Evolutionary conservation across 2,113 vertebrate species (phyloP).

Genomic region (Philantomba maxwellii): DNA sequence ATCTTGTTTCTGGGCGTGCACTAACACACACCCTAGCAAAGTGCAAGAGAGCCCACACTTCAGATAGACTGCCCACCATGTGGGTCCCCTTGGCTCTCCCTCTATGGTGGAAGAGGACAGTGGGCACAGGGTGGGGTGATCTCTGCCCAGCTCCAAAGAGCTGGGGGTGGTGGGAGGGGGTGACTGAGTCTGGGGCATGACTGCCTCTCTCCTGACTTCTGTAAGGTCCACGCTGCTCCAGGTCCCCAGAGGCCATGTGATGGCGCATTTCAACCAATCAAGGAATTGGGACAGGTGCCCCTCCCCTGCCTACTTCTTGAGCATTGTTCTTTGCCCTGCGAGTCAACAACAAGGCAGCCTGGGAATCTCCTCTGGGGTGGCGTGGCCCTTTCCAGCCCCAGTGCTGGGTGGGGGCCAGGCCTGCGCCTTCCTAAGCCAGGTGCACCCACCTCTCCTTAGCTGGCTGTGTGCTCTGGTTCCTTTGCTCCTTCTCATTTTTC

Average conservation of each 20-base stretch:
- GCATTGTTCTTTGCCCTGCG: neutral
- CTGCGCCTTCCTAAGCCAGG: neutral
- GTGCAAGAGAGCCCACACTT: accelerated
- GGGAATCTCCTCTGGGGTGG: neutral
- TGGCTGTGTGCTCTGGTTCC: accelerated
- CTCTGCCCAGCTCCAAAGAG: neutral
- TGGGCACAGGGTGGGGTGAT: accelerated
- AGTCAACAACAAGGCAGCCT: neutral
- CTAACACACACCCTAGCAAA: neutral
- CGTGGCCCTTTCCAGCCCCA: neutral
- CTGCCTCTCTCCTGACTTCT: neutral
- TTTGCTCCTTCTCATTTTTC: constrained; percentile 17
- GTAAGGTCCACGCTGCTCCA: neutral
- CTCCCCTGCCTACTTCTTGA: accelerated
- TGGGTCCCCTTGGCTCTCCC: accelerated
- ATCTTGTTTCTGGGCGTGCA: accelerated
- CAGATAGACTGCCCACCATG: accelerated
- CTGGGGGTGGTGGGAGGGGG: accelerated
- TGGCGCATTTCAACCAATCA: no score
- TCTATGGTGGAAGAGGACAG: neutral
- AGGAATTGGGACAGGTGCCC: no score
- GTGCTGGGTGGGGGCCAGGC: neutral
- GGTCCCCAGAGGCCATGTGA: neutral
- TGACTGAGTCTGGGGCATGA: accelerated
- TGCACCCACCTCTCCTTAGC: constrained; percentile 41